Percentiles rank a stretch among this genome's conserved stretches.
Conservation (phyloP, 2,888 invertebrate species). For the Melanophora roralis region DNA sequence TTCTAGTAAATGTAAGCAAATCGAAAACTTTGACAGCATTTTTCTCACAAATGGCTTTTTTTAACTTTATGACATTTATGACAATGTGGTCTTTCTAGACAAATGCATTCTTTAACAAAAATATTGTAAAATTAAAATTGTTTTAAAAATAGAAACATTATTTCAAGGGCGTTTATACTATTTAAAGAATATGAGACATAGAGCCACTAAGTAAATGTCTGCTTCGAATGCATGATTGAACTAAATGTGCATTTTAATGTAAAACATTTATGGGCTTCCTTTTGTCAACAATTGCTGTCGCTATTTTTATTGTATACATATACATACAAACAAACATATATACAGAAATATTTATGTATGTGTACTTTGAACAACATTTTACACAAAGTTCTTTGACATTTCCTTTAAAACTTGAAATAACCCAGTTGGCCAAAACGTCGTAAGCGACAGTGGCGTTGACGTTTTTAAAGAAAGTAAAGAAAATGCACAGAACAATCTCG, state of each 20-base stretch:
- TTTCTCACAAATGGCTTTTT: too few species aligned
- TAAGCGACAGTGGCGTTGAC: too few species aligned
- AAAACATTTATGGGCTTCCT: conserved; percentile 29
- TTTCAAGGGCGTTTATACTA: conserved; percentile 38
- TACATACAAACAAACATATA: neutral
- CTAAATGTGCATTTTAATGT: conserved; percentile 40
- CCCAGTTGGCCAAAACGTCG: too few species aligned
- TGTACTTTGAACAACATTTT: conserved; percentile 1
- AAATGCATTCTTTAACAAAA: neutral
- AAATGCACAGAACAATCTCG: too few species aligned
- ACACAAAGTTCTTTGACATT: conserved; percentile 55
- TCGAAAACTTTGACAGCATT: too few species aligned
- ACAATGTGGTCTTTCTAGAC: too few species aligned
- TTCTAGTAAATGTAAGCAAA: too few species aligned
- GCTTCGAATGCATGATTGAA: conserved; percentile 3
- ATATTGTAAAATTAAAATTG: too few species aligned
- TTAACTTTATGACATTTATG: too few species aligned
- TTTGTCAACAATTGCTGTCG: conserved; percentile 32
- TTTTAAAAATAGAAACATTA: conserved; percentile 29
- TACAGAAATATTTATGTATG: neutral
- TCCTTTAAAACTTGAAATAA: conserved; percentile 8
- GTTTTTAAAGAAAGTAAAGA: too few species aligned
- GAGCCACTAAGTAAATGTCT: neutral
- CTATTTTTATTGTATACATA: conserved; percentile 4
- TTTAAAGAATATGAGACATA: neutral